Conservation (phyloP, 2,797 vertebrate genomes). For the Pseudochirops corinnae region DNA sequence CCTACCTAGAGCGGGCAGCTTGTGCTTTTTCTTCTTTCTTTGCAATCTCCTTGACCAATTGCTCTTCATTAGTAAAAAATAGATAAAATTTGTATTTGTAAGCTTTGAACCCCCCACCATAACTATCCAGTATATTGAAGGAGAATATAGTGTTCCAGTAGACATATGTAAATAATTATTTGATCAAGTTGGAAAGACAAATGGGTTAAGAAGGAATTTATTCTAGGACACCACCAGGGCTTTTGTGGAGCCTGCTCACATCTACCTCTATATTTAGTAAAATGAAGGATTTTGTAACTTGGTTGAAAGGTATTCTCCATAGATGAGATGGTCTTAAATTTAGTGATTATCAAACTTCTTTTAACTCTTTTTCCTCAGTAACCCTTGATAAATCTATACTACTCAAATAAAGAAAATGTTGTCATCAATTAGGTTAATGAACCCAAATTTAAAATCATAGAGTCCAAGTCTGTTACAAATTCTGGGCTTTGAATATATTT, state of each 20-base stretch:
- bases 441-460: not conserved
- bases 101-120: not conserved
- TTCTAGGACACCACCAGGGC: not conserved
- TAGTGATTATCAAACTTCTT: not conserved
- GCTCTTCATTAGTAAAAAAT: not conserved
- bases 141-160: not conserved
- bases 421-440: not conserved
- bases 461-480: not conserved
- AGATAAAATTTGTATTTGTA: not conserved
- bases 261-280: not conserved
- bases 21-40: not conserved
- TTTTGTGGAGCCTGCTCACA: not conserved
- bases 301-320: not conserved
- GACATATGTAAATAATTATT: not conserved
- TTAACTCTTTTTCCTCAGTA: not conserved
- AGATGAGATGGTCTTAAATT: not conserved
- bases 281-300: not conserved
- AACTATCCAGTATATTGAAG: not conserved
- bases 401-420: not conserved
- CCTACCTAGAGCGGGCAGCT: not conserved
- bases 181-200: not conserved
- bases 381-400: not conserved
- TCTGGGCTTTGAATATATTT: not conserved
- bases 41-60: not conserved
- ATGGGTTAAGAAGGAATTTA: not conserved